Conservation (phyloP, 37 sponge, comb jelly and placozoan genomes). For the Tethya wilhelma region DNA sequence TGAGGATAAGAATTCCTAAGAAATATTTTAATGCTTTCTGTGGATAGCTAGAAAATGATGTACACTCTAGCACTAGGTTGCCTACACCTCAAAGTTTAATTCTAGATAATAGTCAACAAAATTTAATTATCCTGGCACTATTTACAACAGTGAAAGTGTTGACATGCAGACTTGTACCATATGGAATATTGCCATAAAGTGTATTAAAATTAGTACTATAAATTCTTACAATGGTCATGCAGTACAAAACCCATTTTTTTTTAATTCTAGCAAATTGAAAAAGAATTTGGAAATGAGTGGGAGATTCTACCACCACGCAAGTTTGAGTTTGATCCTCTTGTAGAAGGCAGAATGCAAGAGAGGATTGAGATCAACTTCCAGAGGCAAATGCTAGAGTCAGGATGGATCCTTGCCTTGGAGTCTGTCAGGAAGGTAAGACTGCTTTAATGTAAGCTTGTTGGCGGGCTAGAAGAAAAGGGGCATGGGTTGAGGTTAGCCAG, state of each 20-base stretch:
- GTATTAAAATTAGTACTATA: not conserved
- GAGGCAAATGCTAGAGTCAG: slow-evolving; percentile 13
- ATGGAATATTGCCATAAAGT: not conserved
- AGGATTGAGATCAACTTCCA: slow-evolving; percentile 21
- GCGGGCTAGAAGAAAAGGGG: too few relatives aligned
- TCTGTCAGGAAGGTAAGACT: slow-evolving; percentile 40
- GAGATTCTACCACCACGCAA: slow-evolving; percentile 3
- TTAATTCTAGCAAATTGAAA: slow-evolving; percentile 3
- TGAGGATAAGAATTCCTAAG: too few relatives aligned
- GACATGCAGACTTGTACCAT: not conserved
- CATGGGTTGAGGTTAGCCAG: too few relatives aligned
- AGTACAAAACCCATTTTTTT: not conserved
- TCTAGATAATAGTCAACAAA: too few relatives aligned
- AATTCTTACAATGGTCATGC: not conserved
- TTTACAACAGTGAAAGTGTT: too few relatives aligned
- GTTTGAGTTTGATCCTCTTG: not conserved
- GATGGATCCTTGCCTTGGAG: slow-evolving; percentile 43
- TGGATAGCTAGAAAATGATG: too few relatives aligned
- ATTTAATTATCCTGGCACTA: too few relatives aligned
- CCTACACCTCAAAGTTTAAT: too few relatives aligned
- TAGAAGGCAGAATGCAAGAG: not conserved
- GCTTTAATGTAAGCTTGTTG: too few relatives aligned
- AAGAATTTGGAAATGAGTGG: slow-evolving; percentile 7
- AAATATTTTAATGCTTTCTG: too few relatives aligned
- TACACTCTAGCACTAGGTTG: too few relatives aligned